Base-by-base conservation (phyloP, 2,113 vertebrate species). In the Tragelaphus buxtoni region DNA sequence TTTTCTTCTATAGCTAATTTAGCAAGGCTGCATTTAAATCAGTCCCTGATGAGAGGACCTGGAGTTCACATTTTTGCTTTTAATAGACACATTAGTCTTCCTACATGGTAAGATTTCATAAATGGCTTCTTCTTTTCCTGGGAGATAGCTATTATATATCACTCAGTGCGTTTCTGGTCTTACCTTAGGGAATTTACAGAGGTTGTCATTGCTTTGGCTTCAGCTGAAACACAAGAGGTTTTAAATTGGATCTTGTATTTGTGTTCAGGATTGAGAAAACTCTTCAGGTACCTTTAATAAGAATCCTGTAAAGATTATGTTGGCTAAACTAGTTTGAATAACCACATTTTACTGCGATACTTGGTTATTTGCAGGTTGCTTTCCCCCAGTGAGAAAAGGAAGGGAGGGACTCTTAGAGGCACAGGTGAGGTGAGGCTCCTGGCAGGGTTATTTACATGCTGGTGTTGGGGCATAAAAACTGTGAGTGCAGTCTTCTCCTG, bases 1-100 rank as follows among this genome's bases (percentile, higher is more conserved):
- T n/a, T n/a, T n/a, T n/a, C n/a, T n/a, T n/a, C n/a, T n/a, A n/a
- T 98, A 96, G 97, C 97, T 98, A 98, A 98, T 98, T 98, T 98
- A 98, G 95, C 95, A 97, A 98, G 98, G 98, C 97, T 98, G 96
- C 97, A 98, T 98, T 98, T 97, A 98, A 98, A 98, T 98, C 97
- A 98, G 98, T 98, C 98, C 97, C 98, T 47, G 55, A 80, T 98
- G 98, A 98, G 98, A 98, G 45, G 98, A 98, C 97, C 97, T 88
- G 35, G 96, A 97, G 98, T 98, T 99, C 98, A 98, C 98, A 93
- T 98, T 97, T 98, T 98, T 98, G 96, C 98, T 97, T 98, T 98
- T 98, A 99, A 98, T 98, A 98, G 98, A 97, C 96, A 96, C 95
- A 97, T 98, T 98, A 98, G 98, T 98, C 98, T 98, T 98, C 84